Percentiles rank a stretch among this genome's conserved stretches.
phyloP scores from a whole-genome alignment of 2,113 vertebrate genomes.

The Propithecus coquereli region DNA sequence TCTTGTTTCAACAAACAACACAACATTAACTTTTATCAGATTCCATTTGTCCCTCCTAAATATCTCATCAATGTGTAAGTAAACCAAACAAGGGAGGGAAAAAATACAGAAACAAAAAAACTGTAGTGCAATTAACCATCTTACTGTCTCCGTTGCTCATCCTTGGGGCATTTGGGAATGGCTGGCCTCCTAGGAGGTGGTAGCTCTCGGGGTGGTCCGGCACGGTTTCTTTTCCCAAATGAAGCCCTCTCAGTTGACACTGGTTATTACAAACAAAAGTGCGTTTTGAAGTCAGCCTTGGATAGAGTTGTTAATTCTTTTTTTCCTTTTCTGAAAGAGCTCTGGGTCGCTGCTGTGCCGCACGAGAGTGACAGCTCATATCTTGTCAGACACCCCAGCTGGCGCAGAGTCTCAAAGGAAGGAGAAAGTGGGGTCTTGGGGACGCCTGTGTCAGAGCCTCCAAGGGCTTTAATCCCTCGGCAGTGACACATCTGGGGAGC shows the following conservation, averaged over 20 bases:
- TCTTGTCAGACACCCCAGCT: background rate
- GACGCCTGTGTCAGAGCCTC: background rate
- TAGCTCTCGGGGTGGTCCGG: too few species aligned
- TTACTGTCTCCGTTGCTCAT: background rate
- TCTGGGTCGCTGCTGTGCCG: background rate
- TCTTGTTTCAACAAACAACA: background rate
- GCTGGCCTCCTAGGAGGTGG: background rate
- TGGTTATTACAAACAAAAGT: background rate
- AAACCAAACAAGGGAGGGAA: background rate
- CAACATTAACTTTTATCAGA: background rate
- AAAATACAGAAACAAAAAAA: background rate
- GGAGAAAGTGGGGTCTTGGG: slow-evolving; percentile 30
- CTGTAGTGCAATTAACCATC: background rate
- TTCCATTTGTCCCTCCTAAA: background rate
- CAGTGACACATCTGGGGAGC: slow-evolving; percentile 48
- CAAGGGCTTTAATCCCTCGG: slow-evolving; percentile 43
- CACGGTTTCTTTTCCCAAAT: background rate
- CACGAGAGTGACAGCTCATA: background rate
- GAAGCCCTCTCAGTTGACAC: background rate
- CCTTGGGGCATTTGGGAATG: rapidly evolving
- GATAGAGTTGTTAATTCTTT: background rate
- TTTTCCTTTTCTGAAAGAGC: background rate
- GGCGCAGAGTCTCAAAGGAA: background rate
- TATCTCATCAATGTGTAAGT: background rate
- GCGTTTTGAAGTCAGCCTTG: background rate